Evolutionary conservation across 2,888 invertebrate genomes (phyloP), one percentile per base, ranked within the genome.

Genomic region (Oxystoma pomonae): DNA sequence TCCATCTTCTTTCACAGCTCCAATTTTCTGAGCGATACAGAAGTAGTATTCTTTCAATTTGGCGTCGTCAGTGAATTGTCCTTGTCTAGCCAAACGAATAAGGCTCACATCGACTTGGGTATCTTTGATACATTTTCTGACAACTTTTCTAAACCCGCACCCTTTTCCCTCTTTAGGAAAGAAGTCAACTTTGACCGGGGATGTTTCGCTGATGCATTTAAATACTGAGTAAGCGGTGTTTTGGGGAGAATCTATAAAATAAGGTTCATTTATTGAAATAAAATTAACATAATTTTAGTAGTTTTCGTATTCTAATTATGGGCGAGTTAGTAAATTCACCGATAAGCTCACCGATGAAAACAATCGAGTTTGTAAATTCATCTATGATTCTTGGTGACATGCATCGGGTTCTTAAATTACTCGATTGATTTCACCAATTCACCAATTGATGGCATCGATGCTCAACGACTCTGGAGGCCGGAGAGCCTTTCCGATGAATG

Each of bases 191-290:
- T 61, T 49, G 2, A 53, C 63, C 0, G 65, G 61, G 1, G 65
- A 57, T 18, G 64, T 67, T 17, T 69, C 64, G 21, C 63, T 52
- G 9, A 61, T 61, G 55, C 71, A 71, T 20, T 68, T 67, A 17
- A 53, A 53, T 19, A 58, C 20, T 18, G 64, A 62, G 20, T 61
- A 70, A 7, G 68, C 67, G 2, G 71, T 70, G 16, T 70, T 63
- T 65, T 69, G 67, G 2, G 68, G 69, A 20, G 65, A 66, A 20
- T 59, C 62, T 35, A 35, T 7, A 35, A n/a, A n/a, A n/a, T n/a
- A n/a, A n/a, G n/a, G n/a, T n/a, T n/a, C n/a, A n/a, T n/a, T n/a
- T n/a, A n/a, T n/a, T n/a, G n/a, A n/a, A n/a, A n/a, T n/a, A n/a
- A n/a, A n/a, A n/a, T n/a, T n/a, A n/a, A n/a, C n/a, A n/a, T n/a